Evolutionary conservation across 1,140 invertebrate genomes (phyloP).

Genomic region (Eriosoma lanigerum): DNA sequence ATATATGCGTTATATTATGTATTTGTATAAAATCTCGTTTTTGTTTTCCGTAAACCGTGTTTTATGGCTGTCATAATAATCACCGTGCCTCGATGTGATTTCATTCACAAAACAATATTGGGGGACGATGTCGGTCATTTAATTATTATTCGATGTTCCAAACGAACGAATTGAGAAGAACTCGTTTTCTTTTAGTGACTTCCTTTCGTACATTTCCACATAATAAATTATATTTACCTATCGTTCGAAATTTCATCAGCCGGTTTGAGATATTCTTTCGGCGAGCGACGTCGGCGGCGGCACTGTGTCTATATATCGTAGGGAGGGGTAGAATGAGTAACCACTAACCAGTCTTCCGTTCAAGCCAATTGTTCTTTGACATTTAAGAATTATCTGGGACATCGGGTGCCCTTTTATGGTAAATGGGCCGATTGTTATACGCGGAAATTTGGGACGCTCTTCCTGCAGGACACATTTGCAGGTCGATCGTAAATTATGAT

Average conservation of each 20-base stretch:
- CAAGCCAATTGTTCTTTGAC: constrained; percentile 47
- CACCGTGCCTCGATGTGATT: background rate
- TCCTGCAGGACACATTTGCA: background rate
- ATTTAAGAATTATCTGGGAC: constrained; percentile 46
- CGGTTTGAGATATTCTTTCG: constrained; percentile 44
- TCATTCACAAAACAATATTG: constrained; percentile 33
- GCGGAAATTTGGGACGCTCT: constrained; percentile 22
- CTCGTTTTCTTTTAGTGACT: constrained; percentile 37
- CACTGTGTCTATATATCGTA: background rate
- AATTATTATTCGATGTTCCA: constrained; percentile 37
- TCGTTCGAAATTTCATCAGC: constrained; percentile 48
- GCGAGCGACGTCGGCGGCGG: background rate
- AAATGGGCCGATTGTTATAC: constrained; percentile 30
- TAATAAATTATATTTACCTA: constrained; percentile 45
- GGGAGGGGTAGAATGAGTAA: constrained; percentile 2
- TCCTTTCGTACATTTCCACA: constrained; percentile 37
- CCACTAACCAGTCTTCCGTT: constrained; percentile 38
- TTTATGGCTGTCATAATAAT: background rate
- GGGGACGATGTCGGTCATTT: constrained; percentile 14
- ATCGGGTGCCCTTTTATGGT: constrained; percentile 40
- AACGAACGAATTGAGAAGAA: constrained; percentile 34
- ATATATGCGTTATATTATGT: too few species aligned
- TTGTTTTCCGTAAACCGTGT: background rate
- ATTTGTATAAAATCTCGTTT: background rate
- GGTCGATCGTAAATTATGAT: background rate